These are phyloP conservation scores for Osmerus mordax DNA, from an alignment of 2,113 vertebrate genomes.

Conservation along the genomic window DNA sequence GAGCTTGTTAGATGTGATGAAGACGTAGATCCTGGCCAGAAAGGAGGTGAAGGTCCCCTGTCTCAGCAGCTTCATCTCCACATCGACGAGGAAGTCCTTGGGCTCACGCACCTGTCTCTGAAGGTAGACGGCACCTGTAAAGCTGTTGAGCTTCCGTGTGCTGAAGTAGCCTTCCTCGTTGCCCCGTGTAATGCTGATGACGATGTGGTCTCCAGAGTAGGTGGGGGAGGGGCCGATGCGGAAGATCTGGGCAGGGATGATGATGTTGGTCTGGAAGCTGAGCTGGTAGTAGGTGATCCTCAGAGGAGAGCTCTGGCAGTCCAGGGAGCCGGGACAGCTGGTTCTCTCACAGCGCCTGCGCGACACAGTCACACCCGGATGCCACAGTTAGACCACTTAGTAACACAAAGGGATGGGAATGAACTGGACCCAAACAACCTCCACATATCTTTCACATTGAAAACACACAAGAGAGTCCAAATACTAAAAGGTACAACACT, in stretches of 20 bases:
- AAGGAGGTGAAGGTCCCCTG: slow-evolving; percentile 86
- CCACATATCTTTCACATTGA: not conserved
- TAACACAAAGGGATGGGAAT: not conserved
- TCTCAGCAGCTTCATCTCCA: slow-evolving; percentile 93
- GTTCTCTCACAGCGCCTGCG: slow-evolving; percentile 74
- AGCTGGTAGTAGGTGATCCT: slow-evolving; percentile 90
- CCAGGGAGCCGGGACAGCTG: slow-evolving; percentile 76
- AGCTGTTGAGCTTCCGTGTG: slow-evolving; percentile 83
- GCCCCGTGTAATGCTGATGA: slow-evolving; percentile 80
- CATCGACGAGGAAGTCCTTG: slow-evolving; percentile 87
- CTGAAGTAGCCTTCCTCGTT: slow-evolving; percentile 88
- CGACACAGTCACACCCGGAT: not conserved
- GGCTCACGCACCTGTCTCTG: slow-evolving; percentile 79
- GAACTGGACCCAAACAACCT: not conserved
- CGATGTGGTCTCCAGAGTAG: slow-evolving; percentile 84
- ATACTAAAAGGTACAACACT: too few species aligned
- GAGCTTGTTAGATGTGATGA: slow-evolving; percentile 80
- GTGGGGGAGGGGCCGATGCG: slow-evolving; percentile 86
- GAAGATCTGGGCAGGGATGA: slow-evolving; percentile 89
- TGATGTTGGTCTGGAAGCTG: slow-evolving; percentile 85
- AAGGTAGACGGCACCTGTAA: slow-evolving; percentile 84
- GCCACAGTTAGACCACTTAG: not conserved
- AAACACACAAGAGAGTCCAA: not conserved
- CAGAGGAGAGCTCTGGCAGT: slow-evolving; percentile 81
- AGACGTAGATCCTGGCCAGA: slow-evolving; percentile 87